Conservation (phyloP, 1,140 invertebrate genomes). For the Drosophila persimilis region DNA sequence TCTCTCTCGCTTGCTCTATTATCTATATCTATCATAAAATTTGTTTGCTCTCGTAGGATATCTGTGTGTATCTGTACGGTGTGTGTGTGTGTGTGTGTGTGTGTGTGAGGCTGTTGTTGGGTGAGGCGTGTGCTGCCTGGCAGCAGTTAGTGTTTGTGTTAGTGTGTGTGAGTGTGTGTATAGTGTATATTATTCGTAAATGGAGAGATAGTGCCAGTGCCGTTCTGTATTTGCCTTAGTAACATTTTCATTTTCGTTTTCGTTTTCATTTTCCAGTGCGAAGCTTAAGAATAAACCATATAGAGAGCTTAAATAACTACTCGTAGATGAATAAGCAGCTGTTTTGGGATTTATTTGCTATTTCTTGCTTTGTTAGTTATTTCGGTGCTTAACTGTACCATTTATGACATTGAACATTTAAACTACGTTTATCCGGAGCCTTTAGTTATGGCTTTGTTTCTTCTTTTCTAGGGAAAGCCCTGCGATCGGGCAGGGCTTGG, state of each 20-base stretch:
- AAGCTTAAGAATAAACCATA: slow-evolving; percentile 48
- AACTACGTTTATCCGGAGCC: slow-evolving; percentile 24
- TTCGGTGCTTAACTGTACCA: slow-evolving; percentile 13
- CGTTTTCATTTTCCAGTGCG: slow-evolving; percentile 17
- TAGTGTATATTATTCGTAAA: slow-evolving; percentile 11
- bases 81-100: slow-evolving; percentile 15
- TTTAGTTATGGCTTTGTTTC: slow-evolving; percentile 2
- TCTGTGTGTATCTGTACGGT: slow-evolving; percentile 5
- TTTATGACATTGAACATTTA: slow-evolving; percentile 39
- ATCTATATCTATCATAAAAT: slow-evolving; percentile 32
- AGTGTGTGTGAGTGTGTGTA: not conserved
- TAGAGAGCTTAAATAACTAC: slow-evolving; percentile 48
- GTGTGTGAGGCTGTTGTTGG: not conserved
- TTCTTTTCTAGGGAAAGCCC: slow-evolving; percentile 11
- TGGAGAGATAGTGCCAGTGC: slow-evolving; percentile 23
- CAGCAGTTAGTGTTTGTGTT: slow-evolving; percentile 32
- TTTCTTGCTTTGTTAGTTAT: slow-evolving; percentile 31
- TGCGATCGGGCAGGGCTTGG: slow-evolving; percentile 9
- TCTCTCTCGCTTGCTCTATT: slow-evolving; percentile 29
- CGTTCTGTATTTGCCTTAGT: slow-evolving; percentile 30
- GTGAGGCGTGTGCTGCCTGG: slow-evolving; percentile 27
- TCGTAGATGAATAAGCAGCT: slow-evolving; percentile 57
- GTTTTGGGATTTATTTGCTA: slow-evolving; percentile 33
- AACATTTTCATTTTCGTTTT: slow-evolving; percentile 10
- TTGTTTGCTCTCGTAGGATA: slow-evolving; percentile 18